Evolutionary conservation across 2,888 invertebrate species (phyloP).

Genomic region (Machimus atricapillus): DNA sequence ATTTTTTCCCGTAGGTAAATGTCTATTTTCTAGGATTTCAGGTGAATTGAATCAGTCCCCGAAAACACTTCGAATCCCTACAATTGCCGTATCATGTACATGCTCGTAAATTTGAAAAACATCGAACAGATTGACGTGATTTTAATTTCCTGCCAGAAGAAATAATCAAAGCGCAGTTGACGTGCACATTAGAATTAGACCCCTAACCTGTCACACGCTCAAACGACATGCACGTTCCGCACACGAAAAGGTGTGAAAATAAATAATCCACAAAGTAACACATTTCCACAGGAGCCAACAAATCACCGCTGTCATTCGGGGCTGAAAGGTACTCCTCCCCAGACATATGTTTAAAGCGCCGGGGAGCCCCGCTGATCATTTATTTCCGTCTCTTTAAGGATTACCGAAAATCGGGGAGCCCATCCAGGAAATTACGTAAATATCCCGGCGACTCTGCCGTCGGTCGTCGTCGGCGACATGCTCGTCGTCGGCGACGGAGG

Average conservation of each 20-base stretch:
- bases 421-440: constrained; percentile 28
- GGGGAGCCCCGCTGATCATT: constrained; percentile 44
- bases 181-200: constrained; percentile 27
- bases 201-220: constrained; percentile 16
- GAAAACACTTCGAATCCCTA: neutral
- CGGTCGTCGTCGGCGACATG: neutral
- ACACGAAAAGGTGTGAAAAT: constrained; percentile 47
- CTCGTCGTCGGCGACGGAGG: neutral
- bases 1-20: too few species aligned
- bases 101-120: neutral
- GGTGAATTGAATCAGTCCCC: neutral
- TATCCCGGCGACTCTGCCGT: neutral
- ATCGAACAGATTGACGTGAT: neutral
- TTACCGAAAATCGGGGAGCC: constrained; percentile 33
- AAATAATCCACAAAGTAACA: constrained; percentile 48
- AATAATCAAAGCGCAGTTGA: constrained; percentile 17
- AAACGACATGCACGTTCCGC: constrained; percentile 41
- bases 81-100: neutral
- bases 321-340: constrained; percentile 47
- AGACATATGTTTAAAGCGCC: constrained; percentile 46
- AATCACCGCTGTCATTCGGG: constrained; percentile 48
- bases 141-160: constrained; percentile 6
- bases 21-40: neutral
- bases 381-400: constrained; percentile 46
- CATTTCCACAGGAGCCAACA: constrained; percentile 48